phyloP scores from a whole-genome alignment of 2,113 vertebrate genomes.

The Scatophagus argus region DNA sequence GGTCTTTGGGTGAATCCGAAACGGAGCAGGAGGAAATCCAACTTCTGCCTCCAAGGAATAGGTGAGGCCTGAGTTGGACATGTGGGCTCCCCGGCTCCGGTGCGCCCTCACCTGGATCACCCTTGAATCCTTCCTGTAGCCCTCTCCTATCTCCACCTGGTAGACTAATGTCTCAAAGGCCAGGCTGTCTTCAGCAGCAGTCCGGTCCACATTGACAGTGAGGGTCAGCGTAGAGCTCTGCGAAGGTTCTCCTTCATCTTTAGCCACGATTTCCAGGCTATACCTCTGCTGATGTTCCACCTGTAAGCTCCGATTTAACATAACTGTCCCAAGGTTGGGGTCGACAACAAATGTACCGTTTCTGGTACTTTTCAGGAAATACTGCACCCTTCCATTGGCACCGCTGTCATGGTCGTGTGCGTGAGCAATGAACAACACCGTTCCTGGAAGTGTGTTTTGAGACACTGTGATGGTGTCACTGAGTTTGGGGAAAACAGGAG shows the following conservation, averaged over 20 bases:
- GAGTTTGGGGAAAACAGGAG: slow-evolving; percentile 82
- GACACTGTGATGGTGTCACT: slow-evolving; percentile 82
- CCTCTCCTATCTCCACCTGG: slow-evolving; percentile 90
- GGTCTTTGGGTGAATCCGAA: slow-evolving; percentile 84
- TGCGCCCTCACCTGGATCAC: slow-evolving; percentile 88
- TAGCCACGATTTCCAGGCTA: slow-evolving; percentile 82
- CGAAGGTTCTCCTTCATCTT: slow-evolving; percentile 86
- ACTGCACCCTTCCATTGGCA: slow-evolving; percentile 86
- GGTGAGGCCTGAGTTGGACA: not conserved
- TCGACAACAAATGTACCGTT: slow-evolving; percentile 84
- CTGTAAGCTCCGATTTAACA: slow-evolving; percentile 81
- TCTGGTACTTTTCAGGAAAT: slow-evolving; percentile 74
- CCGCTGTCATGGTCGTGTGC: slow-evolving; percentile 91
- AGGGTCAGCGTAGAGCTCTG: slow-evolving; percentile 83
- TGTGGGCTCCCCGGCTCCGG: slow-evolving; percentile 32
- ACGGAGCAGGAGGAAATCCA: slow-evolving; percentile 75
- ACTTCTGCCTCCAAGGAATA: slow-evolving; percentile 84
- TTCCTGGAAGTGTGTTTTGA: slow-evolving; percentile 82
- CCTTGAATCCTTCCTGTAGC: slow-evolving; percentile 71
- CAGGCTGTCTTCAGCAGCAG: slow-evolving; percentile 72
- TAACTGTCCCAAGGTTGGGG: slow-evolving; percentile 82
- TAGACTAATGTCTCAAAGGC: slow-evolving; percentile 91
- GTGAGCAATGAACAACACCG: slow-evolving; percentile 88
- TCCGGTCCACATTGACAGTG: slow-evolving; percentile 80
- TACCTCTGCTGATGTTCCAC: slow-evolving; percentile 52